phyloP scores from a whole-genome alignment of 2,113 vertebrate genomes.

The Tyto alba region DNA sequence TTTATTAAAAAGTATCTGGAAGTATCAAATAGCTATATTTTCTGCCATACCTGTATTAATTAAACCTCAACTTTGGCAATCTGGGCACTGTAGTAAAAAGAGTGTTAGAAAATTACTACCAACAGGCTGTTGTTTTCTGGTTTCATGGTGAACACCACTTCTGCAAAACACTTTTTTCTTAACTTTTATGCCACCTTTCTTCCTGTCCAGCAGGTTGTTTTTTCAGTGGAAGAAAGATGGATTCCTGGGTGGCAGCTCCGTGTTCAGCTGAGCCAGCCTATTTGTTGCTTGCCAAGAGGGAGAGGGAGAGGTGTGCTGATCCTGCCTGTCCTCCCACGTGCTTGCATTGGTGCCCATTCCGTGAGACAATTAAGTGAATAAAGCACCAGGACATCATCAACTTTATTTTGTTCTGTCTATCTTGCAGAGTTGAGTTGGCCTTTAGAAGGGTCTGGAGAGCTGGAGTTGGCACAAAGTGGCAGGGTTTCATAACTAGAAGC shows the following conservation, averaged over 20 bases:
- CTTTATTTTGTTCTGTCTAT: not conserved
- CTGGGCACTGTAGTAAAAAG: not conserved
- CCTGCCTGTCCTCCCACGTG: not conserved
- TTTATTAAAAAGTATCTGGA: not conserved
- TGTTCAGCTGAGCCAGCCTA: not conserved
- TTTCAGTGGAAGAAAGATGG: not conserved
- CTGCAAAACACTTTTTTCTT: not conserved
- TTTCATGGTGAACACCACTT: not conserved
- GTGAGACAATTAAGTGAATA: not conserved
- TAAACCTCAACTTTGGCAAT: not conserved
- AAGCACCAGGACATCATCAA: not conserved
- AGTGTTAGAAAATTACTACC: not conserved
- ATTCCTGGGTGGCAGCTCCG: rapidly evolving
- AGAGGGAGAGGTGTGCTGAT: not conserved
- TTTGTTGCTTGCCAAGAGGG: too few species aligned
- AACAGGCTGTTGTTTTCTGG: not conserved
- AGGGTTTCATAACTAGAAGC: not conserved
- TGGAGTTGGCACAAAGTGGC: not conserved
- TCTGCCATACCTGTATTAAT: not conserved
- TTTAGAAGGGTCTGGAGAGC: not conserved
- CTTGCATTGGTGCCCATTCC: rapidly evolving
- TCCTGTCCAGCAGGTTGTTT: not conserved
- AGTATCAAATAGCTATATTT: not conserved
- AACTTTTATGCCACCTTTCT: not conserved
- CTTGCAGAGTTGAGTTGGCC: not conserved